Evolutionary conservation across 1,140 invertebrate species (phyloP).

Genomic region (Leptoteleia sp.): DNA sequence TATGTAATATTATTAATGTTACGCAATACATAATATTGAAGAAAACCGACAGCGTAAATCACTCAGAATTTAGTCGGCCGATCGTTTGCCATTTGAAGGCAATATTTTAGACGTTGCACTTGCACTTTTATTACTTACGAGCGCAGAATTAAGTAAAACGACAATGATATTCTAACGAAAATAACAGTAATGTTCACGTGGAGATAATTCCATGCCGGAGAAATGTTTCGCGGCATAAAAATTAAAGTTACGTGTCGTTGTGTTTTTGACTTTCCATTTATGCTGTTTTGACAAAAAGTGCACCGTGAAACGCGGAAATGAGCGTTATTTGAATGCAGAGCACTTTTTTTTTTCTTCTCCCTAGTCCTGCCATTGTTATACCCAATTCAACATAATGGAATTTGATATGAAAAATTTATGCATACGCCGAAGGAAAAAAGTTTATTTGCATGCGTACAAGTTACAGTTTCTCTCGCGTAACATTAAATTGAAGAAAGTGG

Average conservation of each 20-base stretch:
- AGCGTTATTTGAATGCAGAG: neutral
- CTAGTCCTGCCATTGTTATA: neutral
- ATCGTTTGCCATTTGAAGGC: conserved; percentile 1
- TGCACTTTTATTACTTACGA: neutral
- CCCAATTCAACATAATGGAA: neutral
- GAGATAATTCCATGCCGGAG: conserved; percentile 2
- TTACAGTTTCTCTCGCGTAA: too few relatives aligned
- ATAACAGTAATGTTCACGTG: neutral
- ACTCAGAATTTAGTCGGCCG: conserved; percentile 6
- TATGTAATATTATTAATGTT: conserved; percentile 14
- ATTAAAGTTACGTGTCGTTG: neutral
- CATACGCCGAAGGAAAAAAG: too few relatives aligned
- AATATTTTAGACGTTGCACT: neutral
- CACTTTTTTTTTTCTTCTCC: too few relatives aligned
- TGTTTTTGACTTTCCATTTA: neutral
- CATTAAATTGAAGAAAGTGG: too few relatives aligned
- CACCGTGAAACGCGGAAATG: conserved; percentile 6
- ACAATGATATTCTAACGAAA: conserved; percentile 3
- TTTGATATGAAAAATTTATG: conserved; percentile 7
- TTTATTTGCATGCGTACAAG: too few relatives aligned
- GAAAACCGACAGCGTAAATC: neutral
- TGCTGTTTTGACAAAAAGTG: conserved; percentile 4
- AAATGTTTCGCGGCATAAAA: conserved; percentile 6
- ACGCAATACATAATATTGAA: conserved; percentile 2
- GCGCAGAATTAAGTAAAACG: neutral